Evolutionary conservation across 2,797 vertebrate species (phyloP), one percentile per base, ranked within the genome.

Genomic region (Decapterus maruadsi): DNA sequence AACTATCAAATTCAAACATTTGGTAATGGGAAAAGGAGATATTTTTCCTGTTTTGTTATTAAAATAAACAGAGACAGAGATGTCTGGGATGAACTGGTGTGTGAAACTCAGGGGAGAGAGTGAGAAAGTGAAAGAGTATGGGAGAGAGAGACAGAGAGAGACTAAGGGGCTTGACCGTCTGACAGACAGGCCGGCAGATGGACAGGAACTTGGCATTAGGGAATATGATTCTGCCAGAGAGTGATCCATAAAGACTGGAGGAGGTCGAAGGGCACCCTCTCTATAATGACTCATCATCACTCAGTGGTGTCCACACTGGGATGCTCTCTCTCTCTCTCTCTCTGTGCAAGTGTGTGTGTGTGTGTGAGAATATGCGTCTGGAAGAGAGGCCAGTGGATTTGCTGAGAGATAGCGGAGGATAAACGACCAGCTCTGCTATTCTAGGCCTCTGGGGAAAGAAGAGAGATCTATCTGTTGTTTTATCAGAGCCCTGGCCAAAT

Each of bases 141-240:
- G 43, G 70, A 84, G 84, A 63, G 40, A 88, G 57, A 45, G 64
- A 59, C 9, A 70, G 53, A 83, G 61, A 64, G 76, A 95, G 95
- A 95, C 85, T 79, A 75, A 87, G 78, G 87, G 89, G 84, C 82
- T 80, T 87, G 80, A 89, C 80, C 69, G 86, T 89, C 92, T 94
- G 95, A 95, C 94, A 95, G 95, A 95, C 88, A 95, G 94, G 91
- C 94, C 93, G 83, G 80, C 85, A 80, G 86, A 92, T 81, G 85
- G 93, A 93, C 90, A 85, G 86, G 77, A 92, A 92, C 89, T 92
- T 93, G 93, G 93, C 92, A 92, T 89, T 80, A 80, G 92, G 92
- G 91, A 93, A 92, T 90, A 93, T 87, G 87, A 90, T 87, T 90
- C 89, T 92, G 90, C 92, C 92, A 92, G 82, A 90, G 91, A 91